Conservation (phyloP, 2,113 vertebrate species). For the Pelodiscus sinensis region DNA sequence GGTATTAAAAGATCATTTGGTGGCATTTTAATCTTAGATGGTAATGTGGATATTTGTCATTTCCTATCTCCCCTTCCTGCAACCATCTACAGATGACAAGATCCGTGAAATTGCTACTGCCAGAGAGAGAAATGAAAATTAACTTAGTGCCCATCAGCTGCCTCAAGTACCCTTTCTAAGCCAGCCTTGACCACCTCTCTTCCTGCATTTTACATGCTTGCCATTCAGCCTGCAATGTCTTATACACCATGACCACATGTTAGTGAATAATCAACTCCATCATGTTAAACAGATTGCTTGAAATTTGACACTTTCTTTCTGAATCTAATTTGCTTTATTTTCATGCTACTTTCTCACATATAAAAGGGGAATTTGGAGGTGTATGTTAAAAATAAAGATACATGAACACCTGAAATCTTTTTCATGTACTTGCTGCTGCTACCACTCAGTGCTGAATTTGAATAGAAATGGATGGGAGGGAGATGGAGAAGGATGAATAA, state of each 20-base stretch:
- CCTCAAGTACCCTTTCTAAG: constrained; percentile 45
- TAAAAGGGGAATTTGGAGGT: constrained; percentile 17
- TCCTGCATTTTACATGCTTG: not conserved
- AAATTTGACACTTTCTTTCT: constrained; percentile 31
- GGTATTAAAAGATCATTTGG: constrained; percentile 60
- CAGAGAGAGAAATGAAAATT: constrained; percentile 71
- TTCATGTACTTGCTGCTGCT: constrained; percentile 47
- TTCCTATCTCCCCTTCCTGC: constrained; percentile 67
- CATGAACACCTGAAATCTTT: constrained; percentile 54
- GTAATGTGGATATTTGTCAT: constrained; percentile 75
- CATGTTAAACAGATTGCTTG: not conserved
- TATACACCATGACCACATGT: not conserved
- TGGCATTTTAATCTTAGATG: constrained; percentile 71
- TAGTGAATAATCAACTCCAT: constrained; percentile 4
- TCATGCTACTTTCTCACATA: constrained; percentile 59
- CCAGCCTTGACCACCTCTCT: constrained; percentile 32
- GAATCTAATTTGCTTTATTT: constrained; percentile 70
- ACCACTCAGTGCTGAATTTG: constrained; percentile 34
- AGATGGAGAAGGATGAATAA: constrained; percentile 58
- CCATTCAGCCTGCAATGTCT: not conserved
- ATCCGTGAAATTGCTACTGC: constrained; percentile 76
- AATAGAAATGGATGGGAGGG: constrained; percentile 50
- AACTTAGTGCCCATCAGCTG: constrained; percentile 60
- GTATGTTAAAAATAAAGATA: constrained; percentile 8
- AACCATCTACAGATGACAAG: constrained; percentile 66